Conservation (phyloP, 2,888 invertebrate species). For the Anthoptus insignis region DNA sequence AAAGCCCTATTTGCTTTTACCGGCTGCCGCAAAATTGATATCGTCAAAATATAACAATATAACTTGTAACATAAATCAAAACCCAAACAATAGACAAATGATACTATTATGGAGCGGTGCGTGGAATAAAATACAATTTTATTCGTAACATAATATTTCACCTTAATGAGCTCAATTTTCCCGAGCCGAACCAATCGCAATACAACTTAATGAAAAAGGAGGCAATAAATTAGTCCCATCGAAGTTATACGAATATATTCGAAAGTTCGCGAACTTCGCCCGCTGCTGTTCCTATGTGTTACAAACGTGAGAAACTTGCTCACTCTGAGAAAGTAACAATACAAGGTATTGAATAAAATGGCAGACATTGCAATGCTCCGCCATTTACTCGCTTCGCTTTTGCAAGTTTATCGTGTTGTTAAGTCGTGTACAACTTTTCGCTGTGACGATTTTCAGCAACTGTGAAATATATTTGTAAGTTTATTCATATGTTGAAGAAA, state of each 20-base stretch:
- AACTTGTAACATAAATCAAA: neutral
- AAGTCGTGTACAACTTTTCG: slow-evolving; percentile 30
- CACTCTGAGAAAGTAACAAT: slow-evolving; percentile 38
- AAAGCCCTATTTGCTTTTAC: too few species aligned
- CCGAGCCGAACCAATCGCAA: slow-evolving; percentile 26
- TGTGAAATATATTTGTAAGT: slow-evolving; percentile 22
- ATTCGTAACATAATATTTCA: slow-evolving; percentile 32
- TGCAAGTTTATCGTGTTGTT: slow-evolving; percentile 48
- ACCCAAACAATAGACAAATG: neutral
- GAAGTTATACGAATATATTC: slow-evolving; percentile 44
- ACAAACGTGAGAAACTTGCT: slow-evolving; percentile 42
- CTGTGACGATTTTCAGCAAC: slow-evolving; percentile 16
- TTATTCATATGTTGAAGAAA: slow-evolving; percentile 8
- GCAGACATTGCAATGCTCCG: slow-evolving; percentile 48
- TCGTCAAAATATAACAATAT: too few species aligned
- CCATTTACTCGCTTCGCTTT: slow-evolving; percentile 46
- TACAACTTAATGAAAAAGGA: slow-evolving; percentile 49
- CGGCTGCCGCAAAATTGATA: too few species aligned
- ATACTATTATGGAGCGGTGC: slow-evolving; percentile 49
- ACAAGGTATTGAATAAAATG: slow-evolving; percentile 55
- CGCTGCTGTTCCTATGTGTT: slow-evolving; percentile 38
- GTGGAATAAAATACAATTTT: slow-evolving; percentile 22
- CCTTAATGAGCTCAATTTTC: slow-evolving; percentile 35
- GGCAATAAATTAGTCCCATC: slow-evolving; percentile 46
- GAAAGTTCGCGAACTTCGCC: slow-evolving; percentile 28